phyloP scores from a whole-genome alignment of 2,797 vertebrate genomes.

The Lepus townsendii region DNA sequence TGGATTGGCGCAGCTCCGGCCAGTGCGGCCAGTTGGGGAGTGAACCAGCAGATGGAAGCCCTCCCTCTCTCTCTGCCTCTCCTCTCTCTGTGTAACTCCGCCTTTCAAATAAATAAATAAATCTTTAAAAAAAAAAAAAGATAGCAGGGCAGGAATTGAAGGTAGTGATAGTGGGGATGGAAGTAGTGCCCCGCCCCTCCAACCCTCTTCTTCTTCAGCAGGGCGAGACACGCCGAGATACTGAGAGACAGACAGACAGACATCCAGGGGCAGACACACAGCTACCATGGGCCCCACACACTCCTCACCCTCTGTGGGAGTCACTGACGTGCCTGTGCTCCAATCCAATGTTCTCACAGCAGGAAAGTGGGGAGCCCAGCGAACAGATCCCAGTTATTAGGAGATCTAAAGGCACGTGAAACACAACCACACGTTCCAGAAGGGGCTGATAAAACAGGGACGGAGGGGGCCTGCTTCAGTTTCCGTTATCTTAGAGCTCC shows the following conservation, averaged over 20 bases:
- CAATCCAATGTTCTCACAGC: not conserved
- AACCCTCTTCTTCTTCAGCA: not conserved
- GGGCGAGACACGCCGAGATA: not conserved
- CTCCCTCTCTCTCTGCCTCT: no score
- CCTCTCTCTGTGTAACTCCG: no score
- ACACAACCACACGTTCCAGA: not conserved
- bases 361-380: not conserved
- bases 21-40: no score
- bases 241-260: not conserved
- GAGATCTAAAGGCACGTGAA: not conserved
- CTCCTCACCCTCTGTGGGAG: not conserved
- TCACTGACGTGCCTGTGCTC: not conserved
- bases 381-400: not conserved
- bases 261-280: not conserved
- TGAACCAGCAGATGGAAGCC: no score
- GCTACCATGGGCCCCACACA: not conserved
- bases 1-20: no score
- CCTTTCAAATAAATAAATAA: no score
- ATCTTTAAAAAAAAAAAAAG: no score
- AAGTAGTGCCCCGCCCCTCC: rapidly evolving
- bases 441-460: slow-evolving; percentile 3
- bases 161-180: not conserved
- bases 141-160: not conserved
- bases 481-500: not conserved
- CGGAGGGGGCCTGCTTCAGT: not conserved